phyloP scores from a whole-genome alignment of 2,888 invertebrate species.

The Orchesella flavescens region DNA sequence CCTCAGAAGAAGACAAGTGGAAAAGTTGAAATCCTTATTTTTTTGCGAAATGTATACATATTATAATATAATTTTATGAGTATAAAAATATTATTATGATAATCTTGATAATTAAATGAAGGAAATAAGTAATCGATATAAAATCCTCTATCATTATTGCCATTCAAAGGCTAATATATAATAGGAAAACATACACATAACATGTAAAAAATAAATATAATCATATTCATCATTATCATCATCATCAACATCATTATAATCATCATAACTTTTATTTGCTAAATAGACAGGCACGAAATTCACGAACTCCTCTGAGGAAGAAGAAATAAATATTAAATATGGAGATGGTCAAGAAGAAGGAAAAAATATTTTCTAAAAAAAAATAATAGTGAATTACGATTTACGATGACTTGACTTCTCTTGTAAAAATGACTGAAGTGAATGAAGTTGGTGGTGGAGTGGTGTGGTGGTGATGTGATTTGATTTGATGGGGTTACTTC shows the following conservation, averaged over 20 bases:
- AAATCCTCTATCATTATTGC: conserved; percentile 50
- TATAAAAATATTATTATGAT: conserved; percentile 2
- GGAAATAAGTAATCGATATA: conserved; percentile 56
- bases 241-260: conserved; percentile 56
- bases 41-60: conserved; percentile 1
- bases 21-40: neutral
- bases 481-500: conserved; percentile 28
- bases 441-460: conserved; percentile 4
- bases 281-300: conserved; percentile 60
- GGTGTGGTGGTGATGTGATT: conserved; percentile 24
- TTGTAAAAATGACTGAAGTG: neutral
- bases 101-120: conserved; percentile 26
- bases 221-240: conserved; percentile 53
- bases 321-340: conserved; percentile 21
- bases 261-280: conserved; percentile 60
- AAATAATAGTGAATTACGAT: conserved; percentile 30
- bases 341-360: neutral
- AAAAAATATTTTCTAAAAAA: conserved; percentile 11
- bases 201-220: conserved; percentile 35
- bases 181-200: conserved; percentile 35
- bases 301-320: conserved; percentile 52
- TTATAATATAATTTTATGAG: neutral
- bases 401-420: conserved; percentile 44
- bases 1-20: conserved; percentile 26
- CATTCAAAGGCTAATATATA: conserved; percentile 27